Percentiles rank a stretch among this genome's conserved stretches.
phyloP scores from a whole-genome alignment of 2,113 vertebrate genomes.

The Boleophthalmus pectinirostris region DNA sequence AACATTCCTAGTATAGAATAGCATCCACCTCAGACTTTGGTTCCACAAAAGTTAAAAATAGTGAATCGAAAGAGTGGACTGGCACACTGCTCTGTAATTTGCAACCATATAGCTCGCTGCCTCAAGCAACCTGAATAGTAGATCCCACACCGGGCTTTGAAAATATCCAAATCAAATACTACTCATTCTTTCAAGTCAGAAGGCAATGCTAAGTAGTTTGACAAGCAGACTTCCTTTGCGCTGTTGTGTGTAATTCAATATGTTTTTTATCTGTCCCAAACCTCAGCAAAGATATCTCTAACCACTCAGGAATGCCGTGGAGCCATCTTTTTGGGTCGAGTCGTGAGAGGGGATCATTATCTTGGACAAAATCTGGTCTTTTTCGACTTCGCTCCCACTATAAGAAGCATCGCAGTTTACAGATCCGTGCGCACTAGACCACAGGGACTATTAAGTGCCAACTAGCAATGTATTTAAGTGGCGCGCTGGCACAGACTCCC shows the following conservation, averaged over 20 bases:
- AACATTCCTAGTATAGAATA: not conserved
- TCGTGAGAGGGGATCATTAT: not conserved
- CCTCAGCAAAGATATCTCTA: conserved; percentile 4
- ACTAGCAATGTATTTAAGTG: not conserved
- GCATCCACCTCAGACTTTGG: not conserved
- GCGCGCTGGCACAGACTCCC: not conserved
- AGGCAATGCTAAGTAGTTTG: not conserved
- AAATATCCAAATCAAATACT: not conserved
- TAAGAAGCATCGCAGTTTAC: not conserved
- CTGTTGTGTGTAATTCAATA: not conserved
- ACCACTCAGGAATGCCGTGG: not conserved
- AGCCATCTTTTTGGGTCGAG: not conserved
- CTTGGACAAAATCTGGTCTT: not conserved
- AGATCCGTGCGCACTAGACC: not conserved
- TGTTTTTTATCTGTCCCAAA: not conserved
- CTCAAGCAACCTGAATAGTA: not conserved
- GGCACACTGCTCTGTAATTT: not conserved
- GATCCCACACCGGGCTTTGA: not conserved
- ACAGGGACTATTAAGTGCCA: conserved; percentile 1
- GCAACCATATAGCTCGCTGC: not conserved
- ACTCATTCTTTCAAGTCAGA: not conserved
- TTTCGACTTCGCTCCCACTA: not conserved
- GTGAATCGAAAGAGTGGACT: not conserved
- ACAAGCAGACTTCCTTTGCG: not conserved
- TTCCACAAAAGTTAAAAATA: not conserved